These are phyloP conservation scores for Aramus guarauna DNA, from an alignment of 2,113 vertebrate genomes.

Conservation along the genomic window DNA sequence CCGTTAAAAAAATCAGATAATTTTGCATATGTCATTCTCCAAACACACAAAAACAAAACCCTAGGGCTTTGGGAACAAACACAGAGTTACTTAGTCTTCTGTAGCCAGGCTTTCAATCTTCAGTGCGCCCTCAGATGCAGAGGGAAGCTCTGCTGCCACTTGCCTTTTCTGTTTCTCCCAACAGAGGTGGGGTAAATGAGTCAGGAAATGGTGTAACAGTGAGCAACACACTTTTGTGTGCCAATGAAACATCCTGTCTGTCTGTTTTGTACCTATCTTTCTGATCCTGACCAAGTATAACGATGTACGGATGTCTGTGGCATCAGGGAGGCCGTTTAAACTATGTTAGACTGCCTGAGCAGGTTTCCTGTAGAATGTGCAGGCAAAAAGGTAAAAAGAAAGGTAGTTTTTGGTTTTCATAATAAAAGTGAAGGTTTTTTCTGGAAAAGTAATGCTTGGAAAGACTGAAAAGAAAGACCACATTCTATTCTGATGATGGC, in stretches of 20 bases:
- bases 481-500: not conserved
- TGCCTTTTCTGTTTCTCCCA: not conserved
- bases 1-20: not conserved
- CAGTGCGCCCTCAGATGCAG: not conserved
- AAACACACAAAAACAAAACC: not conserved
- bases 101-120: not conserved
- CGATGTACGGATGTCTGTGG: fast-evolving
- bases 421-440: not conserved
- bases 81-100: not conserved
- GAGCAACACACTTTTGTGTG: not conserved
- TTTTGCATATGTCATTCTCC: not conserved
- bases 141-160: not conserved
- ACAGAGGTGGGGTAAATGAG: not conserved
- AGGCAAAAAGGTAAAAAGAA: not conserved
- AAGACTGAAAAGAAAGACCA: not conserved
- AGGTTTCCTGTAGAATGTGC: not conserved
- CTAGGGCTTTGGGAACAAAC: not conserved
- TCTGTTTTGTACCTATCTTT: not conserved
- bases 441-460: not conserved
- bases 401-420: not conserved
- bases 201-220: not conserved
- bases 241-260: not conserved
- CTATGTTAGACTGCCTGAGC: not conserved
- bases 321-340: not conserved
- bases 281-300: not conserved